Conservation (phyloP, 2,888 invertebrate species). For the Drosophila anomalata region DNA sequence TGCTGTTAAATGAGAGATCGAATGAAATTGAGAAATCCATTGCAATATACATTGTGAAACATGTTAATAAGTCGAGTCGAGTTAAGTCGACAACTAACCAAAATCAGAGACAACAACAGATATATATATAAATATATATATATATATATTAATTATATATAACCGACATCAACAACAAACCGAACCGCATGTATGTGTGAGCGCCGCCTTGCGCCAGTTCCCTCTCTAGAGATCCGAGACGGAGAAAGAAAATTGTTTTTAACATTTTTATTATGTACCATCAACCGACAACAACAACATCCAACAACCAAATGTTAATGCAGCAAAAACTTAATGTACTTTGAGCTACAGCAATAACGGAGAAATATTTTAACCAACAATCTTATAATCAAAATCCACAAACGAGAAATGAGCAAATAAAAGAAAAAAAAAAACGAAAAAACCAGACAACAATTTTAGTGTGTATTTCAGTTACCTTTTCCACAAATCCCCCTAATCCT, state of each 20-base stretch:
- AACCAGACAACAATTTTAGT: conserved; percentile 58
- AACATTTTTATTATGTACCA: conserved; percentile 67
- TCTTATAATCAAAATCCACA: conserved; percentile 75
- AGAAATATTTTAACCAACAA: conserved; percentile 55
- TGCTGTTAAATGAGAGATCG: conserved; percentile 58
- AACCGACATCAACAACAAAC: conserved; percentile 41
- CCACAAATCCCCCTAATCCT: conserved; percentile 6
- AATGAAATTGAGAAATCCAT: conserved; percentile 77
- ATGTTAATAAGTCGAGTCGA: conserved; percentile 80
- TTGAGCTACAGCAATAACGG: conserved; percentile 61
- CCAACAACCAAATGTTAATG: conserved; percentile 41
- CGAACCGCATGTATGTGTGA: conserved; percentile 70
- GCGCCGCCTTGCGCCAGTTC: conserved; percentile 73
- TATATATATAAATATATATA: conserved; percentile 34
- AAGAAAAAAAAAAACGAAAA: conserved; percentile 71
- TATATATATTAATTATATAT: conserved; percentile 40
- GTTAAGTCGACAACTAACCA: conserved; percentile 41
- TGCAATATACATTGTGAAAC: conserved; percentile 84
- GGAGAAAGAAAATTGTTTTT: conserved; percentile 62
- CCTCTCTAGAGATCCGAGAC: conserved; percentile 29
- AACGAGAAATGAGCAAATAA: conserved; percentile 79
- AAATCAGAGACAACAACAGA: conserved; percentile 46
- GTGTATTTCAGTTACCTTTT: conserved; percentile 67
- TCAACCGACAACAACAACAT: conserved; percentile 48
- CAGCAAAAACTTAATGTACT: conserved; percentile 51